Evolutionary conservation across 2,888 invertebrate genomes (phyloP).

Genomic region (Harpalus rufipes): DNA sequence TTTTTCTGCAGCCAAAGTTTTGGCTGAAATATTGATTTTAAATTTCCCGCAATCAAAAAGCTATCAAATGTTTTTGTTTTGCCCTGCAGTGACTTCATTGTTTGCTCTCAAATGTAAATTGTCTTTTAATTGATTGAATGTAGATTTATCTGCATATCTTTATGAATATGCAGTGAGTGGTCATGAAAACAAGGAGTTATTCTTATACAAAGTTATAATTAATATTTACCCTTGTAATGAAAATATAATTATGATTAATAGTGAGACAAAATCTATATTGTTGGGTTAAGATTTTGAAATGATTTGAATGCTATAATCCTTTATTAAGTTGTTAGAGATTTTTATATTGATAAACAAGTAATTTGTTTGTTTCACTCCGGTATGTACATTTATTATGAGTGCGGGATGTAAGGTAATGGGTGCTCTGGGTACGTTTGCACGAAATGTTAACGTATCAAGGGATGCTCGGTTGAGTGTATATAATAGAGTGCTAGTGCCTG

Average conservation of each 20-base stretch:
- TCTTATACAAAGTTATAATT: neutral
- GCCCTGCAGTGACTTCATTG: neutral
- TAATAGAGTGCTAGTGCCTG: no score
- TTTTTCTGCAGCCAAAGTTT: neutral
- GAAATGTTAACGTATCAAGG: no score
- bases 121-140: neutral
- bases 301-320: neutral
- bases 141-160: neutral
- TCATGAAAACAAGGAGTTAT: neutral
- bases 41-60: neutral
- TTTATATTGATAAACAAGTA: neutral
- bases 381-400: no score
- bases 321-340: neutral
- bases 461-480: no score
- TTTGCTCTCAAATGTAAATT: neutral
- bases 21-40: neutral
- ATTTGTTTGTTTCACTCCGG: neutral
- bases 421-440: no score
- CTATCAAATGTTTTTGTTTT: neutral
- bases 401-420: no score
- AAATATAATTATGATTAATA: slow-evolving; percentile 8
- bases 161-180: neutral
- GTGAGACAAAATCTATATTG: neutral
- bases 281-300: neutral
- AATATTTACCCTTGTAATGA: neutral